Evolutionary conservation across 1,140 invertebrate species (phyloP), one percentile per base, ranked within the genome.

Genomic region (Drosophila rufa): DNA sequence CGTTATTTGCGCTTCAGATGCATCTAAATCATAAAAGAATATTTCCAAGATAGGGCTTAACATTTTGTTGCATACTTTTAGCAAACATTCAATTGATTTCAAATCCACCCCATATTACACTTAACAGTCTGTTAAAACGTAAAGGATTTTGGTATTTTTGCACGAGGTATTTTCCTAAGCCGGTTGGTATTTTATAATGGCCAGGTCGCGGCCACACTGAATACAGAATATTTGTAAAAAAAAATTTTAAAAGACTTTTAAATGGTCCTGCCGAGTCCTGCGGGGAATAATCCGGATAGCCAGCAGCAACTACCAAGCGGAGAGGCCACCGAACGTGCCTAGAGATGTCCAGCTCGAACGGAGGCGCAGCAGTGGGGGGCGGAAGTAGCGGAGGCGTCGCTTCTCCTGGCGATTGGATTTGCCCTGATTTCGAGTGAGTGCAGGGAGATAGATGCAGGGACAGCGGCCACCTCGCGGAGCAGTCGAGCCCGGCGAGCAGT

Each of bases 341-440:
- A 57, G 51, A 17, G 55, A 89, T 89, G 85, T 90, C 85, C 56
- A 85, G 40, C 46, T 50, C 78, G 11, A 81, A 80, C 48, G 79
- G 67, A 40, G 82, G 59, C 22, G 70, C 60, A 22, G 66, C 69
- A 43, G 38, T 25, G 12, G 67, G 67, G 33, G 46, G 61, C 47
- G 55, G 61, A 33, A 33, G 80, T 47, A 75, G 58, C 36, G 61
- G 67, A 56, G 47, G 76, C 60, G 80, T 80, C 61, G 75, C 75
- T 43, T 92, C 81, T 51, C 93, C 94, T 56, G 94, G 94, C 57
- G 94, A 95, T 80, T 95, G 94, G 94, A 94, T 94, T 61, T 95
- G 94, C 81, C 91, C 91, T 60, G 94, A 95, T 85, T 73, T 83
- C 67, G 92, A 93, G 85, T 93, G 91, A 92, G 92, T 91, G 83